Base-by-base conservation (phyloP, 1,140 invertebrate genomes). In the Onthophagus taurus region DNA sequence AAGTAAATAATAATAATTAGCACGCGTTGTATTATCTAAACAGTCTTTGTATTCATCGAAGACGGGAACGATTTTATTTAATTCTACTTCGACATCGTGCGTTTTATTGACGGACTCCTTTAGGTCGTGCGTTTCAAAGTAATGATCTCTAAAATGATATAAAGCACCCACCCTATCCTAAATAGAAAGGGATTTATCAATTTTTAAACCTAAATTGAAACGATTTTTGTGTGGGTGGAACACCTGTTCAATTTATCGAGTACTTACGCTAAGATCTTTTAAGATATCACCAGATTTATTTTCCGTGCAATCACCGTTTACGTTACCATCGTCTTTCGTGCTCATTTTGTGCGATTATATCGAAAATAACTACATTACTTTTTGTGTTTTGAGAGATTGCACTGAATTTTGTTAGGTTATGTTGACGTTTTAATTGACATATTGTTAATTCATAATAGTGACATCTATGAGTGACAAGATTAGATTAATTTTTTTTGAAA, bases 51-150 rank as follows among this genome's bases (percentile, higher is more conserved):
- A 72, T 51, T 73, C 67, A 48, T 83, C 75, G 58, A 88, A 77
- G 54, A 75, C 72, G 35, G 68, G 61, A 24, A 85, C 38, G 2
- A 79, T 74, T 41, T 76, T 66, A 46, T 75, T 66, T 67, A 87
- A 72, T 59, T 81, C 72, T 48, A 71, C 68, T 53, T 84, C 72
- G 3, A 88, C 71, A 54, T 80, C 73, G 47, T 66, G 63, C 51
- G 71, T 72, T 63, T 83, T 85, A 19, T 80, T 67, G 9, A 69
- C 58, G 9, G 83, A 83, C 64, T 79, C 70, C 45, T 81, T 77
- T 16, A 85, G 66, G 8, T 75, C 62, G 67, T 84, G 75, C 51
- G 73, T 78, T 60, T 85, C 83, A 68, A 88, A 86, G 66, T 85
- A 90, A 55, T 81, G 72, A 66, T 88, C 82, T 54, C 81, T 70